phyloP scores from a whole-genome alignment of 2,888 invertebrate species.

The Caenorhabditis doughertyi region DNA sequence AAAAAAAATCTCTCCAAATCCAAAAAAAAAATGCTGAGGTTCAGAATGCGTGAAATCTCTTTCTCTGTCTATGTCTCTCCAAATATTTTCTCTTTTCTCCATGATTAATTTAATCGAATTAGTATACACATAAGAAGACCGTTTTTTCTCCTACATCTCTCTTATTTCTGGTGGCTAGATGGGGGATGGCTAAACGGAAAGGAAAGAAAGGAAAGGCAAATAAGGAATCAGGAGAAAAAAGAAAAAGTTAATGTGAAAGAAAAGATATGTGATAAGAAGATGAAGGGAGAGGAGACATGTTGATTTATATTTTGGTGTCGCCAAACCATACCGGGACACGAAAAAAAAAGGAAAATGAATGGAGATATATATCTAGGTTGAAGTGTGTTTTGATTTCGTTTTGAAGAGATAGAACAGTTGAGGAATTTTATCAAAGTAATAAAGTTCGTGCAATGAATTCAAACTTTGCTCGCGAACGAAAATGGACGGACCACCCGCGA shows the following conservation, averaged over 20 bases:
- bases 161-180: no score
- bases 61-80: not conserved
- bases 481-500: no score
- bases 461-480: no score
- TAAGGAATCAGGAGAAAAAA: no score
- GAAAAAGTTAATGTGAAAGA: constrained; percentile 26
- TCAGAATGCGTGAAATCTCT: constrained; percentile 29
- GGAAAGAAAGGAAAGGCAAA: no score
- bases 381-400: not conserved
- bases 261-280: constrained; percentile 38
- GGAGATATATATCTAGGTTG: not conserved
- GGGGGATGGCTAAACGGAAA: no score
- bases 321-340: not conserved
- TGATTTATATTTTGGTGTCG: constrained; percentile 50
- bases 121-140: not conserved
- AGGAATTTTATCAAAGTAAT: no score
- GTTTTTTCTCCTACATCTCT: no score
- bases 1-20: not conserved
- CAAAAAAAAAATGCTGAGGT: not conserved
- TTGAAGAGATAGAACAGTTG: no score
- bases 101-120: constrained; percentile 44
- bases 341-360: not conserved
- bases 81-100: constrained; percentile 1
- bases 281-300: constrained; percentile 6
- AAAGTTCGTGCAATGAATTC: no score